Evolutionary conservation across 2,113 vertebrate species (phyloP).

Genomic region (Okapia johnstoni): DNA sequence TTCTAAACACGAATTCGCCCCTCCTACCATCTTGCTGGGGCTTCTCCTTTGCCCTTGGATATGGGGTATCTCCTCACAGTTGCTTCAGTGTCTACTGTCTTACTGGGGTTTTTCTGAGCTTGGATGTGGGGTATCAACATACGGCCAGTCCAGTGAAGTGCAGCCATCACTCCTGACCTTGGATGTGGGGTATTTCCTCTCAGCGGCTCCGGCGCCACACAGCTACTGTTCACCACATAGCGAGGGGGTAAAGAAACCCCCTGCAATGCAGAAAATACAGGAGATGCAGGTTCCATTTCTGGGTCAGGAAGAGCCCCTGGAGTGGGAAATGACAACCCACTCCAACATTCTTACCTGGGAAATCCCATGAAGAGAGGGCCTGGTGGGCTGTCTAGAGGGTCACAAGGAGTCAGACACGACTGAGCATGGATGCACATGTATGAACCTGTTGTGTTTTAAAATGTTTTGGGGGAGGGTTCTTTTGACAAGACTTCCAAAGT

Average conservation of each 20-base stretch:
- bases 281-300: not conserved
- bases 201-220: accelerated
- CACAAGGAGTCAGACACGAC: not conserved
- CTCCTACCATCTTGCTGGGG: not conserved
- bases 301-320: not conserved
- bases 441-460: not conserved
- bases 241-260: not conserved
- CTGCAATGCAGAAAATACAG: not conserved
- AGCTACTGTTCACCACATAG: not conserved
- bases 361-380: not conserved
- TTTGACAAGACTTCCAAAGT: not conserved
- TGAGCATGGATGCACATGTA: not conserved
- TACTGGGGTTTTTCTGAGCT: not conserved
- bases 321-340: not conserved
- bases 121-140: not conserved
- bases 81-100: not conserved
- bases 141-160: accelerated
- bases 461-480: not conserved
- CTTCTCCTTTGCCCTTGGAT: not conserved
- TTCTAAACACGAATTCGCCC: not conserved
- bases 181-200: not conserved
- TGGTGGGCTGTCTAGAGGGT: not conserved
- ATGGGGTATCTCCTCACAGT: not conserved
- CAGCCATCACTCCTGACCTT: not conserved
- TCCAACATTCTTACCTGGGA: not conserved